Percentiles rank a stretch among this genome's conserved stretches.
These are phyloP conservation scores for Montipora foliosa DNA, from an alignment of 64 coral and sea anemone species.

Conservation along the genomic window DNA sequence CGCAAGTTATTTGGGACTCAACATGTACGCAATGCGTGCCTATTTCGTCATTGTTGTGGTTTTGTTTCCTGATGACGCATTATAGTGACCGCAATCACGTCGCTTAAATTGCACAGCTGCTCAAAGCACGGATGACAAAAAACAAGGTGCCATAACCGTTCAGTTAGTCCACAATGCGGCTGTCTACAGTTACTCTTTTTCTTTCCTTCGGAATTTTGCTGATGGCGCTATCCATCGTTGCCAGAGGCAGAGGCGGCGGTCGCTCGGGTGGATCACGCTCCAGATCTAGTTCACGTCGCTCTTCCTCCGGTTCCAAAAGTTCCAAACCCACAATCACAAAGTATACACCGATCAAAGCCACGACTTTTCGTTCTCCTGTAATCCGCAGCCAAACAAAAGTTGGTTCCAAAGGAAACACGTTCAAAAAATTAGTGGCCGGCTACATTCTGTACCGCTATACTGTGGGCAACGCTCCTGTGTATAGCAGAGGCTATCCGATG, in stretches of 20 bases:
- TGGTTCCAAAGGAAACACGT: background rate
- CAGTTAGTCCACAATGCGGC: background rate
- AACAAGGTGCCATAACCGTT: too few species aligned
- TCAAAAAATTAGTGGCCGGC: background rate
- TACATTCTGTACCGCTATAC: background rate
- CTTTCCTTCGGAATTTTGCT: background rate
- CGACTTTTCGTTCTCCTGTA: background rate
- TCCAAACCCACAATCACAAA: conserved; percentile 11
- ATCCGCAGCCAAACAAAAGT: conserved; percentile 11
- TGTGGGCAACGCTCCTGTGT: background rate
- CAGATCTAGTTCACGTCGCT: background rate
- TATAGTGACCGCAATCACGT: too few species aligned
- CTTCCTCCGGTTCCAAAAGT: background rate
- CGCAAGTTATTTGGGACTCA: too few species aligned
- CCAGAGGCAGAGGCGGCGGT: background rate
- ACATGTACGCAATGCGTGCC: too few species aligned
- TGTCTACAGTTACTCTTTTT: background rate
- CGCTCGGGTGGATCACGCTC: background rate
- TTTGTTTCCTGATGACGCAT: too few species aligned
- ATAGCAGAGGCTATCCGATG: background rate
- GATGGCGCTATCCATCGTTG: background rate
- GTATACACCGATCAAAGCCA: conserved; percentile 20
- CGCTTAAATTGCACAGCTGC: too few species aligned
- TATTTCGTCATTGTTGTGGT: too few species aligned
- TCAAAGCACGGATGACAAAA: too few species aligned